Evolutionary conservation across 2,888 invertebrate genomes (phyloP).

Genomic region (Mesopsocus fuscifrons): DNA sequence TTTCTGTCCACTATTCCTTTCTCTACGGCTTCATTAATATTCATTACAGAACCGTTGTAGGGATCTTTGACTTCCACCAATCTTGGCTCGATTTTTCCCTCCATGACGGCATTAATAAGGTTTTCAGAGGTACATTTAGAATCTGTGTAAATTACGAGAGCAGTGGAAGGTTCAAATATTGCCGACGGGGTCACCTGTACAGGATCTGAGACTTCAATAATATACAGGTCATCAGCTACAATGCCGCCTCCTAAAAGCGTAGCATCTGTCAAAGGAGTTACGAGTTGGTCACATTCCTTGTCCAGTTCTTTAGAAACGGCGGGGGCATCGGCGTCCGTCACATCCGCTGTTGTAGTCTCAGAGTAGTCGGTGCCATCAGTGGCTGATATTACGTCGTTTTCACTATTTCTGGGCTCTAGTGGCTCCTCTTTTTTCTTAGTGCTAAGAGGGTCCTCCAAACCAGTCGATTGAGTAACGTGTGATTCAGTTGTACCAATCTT

Average conservation of each 20-base stretch:
- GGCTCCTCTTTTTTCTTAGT: constrained; percentile 13
- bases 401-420: constrained; percentile 8
- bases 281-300: constrained; percentile 24
- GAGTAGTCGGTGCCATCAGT: constrained; percentile 32
- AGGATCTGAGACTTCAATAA: constrained; percentile 34
- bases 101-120: constrained; percentile 53
- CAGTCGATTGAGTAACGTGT: too few relatives aligned
- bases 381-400: constrained; percentile 42
- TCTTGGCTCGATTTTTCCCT: constrained; percentile 48
- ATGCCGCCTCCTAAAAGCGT: constrained; percentile 12
- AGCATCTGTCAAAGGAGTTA: too few relatives aligned
- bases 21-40: constrained; percentile 54
- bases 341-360: constrained; percentile 28
- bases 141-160: constrained; percentile 50
- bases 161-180: constrained; percentile 60
- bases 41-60: constrained; percentile 40
- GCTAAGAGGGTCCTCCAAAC: neutral
- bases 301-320: too few relatives aligned
- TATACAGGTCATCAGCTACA: too few relatives aligned
- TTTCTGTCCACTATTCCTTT: constrained; percentile 53
- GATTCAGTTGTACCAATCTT: constrained; percentile 28
- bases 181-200: constrained; percentile 51
- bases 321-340: too few relatives aligned
- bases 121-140: constrained; percentile 44
- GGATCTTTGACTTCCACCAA: constrained; percentile 53